phyloP scores from a whole-genome alignment of 2,888 invertebrate species.

The Apodemia hepburni region DNA sequence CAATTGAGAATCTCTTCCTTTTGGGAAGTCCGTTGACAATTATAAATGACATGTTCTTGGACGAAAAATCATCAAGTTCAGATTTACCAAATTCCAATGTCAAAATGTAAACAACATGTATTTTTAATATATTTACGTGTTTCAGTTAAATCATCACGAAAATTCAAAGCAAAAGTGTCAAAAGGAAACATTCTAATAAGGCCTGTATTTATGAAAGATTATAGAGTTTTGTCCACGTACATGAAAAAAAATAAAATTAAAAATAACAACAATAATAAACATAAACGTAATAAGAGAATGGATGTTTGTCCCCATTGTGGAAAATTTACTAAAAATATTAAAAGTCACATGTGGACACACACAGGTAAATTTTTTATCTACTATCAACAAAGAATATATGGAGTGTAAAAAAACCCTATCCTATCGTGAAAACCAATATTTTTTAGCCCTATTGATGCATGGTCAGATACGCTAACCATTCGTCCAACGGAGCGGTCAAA shows the following conservation, averaged over 20 bases:
- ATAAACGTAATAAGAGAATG: constrained; percentile 23
- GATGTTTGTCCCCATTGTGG: constrained; percentile 56
- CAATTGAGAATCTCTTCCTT: too few relatives aligned
- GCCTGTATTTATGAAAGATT: constrained; percentile 44
- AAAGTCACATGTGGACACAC: constrained; percentile 45
- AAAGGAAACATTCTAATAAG: constrained; percentile 34
- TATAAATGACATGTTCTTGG: too few relatives aligned
- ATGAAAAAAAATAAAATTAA: constrained; percentile 17
- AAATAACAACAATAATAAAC: constrained; percentile 19
- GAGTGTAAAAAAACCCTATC: too few relatives aligned
- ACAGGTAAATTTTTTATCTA: constrained; percentile 36
- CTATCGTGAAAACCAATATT: too few relatives aligned
- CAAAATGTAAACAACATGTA: too few relatives aligned
- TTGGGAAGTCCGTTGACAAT: too few relatives aligned
- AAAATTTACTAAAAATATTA: constrained; percentile 39
- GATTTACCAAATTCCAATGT: too few relatives aligned
- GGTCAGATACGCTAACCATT: too few relatives aligned
- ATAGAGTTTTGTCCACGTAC: constrained; percentile 35
- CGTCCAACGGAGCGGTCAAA: too few relatives aligned
- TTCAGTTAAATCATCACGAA: not conserved
- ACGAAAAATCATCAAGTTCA: too few relatives aligned
- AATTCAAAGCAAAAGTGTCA: not conserved
- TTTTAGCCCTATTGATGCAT: too few relatives aligned
- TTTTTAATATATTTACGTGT: not conserved
- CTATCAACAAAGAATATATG: too few relatives aligned